Percentiles rank a stretch among this genome's conserved stretches.
Evolutionary conservation across 2,797 vertebrate genomes (phyloP).

Genomic region (Eutrigla gurnardus): DNA sequence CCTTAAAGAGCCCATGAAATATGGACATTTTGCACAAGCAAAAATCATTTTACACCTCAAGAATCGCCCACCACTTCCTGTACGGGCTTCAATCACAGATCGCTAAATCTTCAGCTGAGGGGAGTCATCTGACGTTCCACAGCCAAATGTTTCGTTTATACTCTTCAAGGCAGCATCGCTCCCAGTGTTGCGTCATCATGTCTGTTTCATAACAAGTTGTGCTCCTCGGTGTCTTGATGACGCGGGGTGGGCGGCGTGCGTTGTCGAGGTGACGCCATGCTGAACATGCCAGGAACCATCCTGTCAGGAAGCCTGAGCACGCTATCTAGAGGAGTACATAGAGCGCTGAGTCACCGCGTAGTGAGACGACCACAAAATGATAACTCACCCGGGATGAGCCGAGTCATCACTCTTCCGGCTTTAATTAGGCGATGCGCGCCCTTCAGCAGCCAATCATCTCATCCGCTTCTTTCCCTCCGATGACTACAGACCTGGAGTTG

Average conservation of each 20-base stretch:
- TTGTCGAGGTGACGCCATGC: slow-evolving; percentile 41
- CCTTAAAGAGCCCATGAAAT: slow-evolving; percentile 76
- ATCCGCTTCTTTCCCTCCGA: slow-evolving; percentile 65
- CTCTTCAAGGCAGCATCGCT: slow-evolving; percentile 43
- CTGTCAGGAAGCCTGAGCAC: slow-evolving; percentile 55
- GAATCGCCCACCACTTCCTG: slow-evolving; percentile 66
- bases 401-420: slow-evolving; percentile 78
- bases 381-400: slow-evolving; percentile 69
- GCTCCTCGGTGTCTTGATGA: slow-evolving; percentile 51
- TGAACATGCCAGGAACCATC: slow-evolving; percentile 54
- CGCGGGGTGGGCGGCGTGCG: slow-evolving; percentile 40
- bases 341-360: slow-evolving; percentile 79
- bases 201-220: slow-evolving; percentile 68
- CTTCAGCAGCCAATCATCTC: slow-evolving; percentile 66
- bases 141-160: slow-evolving; percentile 60
- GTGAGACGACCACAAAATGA: slow-evolving; percentile 57
- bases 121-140: slow-evolving; percentile 50
- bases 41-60: slow-evolving; percentile 65
- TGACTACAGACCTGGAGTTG: slow-evolving; percentile 57
- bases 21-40: slow-evolving; percentile 64
- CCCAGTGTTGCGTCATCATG: slow-evolving; percentile 64
- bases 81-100: slow-evolving; percentile 41
- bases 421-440: slow-evolving; percentile 73
- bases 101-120: slow-evolving; percentile 45
- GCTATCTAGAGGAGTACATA: slow-evolving; percentile 76